These are phyloP conservation scores for Cataglyphis hispanica DNA, from an alignment of 1,140 invertebrate species.

Conservation along the genomic window DNA sequence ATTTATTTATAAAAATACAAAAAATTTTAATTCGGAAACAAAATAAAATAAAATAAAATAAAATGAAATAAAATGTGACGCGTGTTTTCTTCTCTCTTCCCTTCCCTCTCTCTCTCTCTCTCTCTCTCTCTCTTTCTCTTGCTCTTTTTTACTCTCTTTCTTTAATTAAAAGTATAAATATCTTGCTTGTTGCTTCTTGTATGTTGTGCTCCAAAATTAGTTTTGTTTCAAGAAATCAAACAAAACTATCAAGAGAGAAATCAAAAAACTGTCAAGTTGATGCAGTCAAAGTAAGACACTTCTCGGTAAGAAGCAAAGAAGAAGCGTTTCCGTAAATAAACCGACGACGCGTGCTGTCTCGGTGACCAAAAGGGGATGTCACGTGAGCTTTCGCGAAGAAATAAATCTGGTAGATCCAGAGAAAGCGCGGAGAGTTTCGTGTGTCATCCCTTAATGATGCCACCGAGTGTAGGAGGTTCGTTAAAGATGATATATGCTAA, in stretches of 20 bases:
- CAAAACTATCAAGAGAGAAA: conserved; percentile 24
- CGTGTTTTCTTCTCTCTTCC: background rate
- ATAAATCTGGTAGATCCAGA: conserved; percentile 33
- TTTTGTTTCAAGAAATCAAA: conserved; percentile 60
- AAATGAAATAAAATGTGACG: background rate
- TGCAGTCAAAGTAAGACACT: conserved; percentile 39
- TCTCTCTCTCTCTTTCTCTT: background rate
- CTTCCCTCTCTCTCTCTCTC: too few species aligned
- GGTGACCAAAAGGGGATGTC: conserved; percentile 55
- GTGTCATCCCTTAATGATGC: conserved; percentile 48
- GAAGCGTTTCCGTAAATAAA: conserved; percentile 60
- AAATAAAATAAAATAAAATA: too few species aligned
- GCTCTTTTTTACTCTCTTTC: too few species aligned
- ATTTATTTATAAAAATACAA: background rate
- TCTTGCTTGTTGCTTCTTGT: background rate
- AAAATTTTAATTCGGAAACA: background rate
- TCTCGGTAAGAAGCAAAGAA: conserved; percentile 51
- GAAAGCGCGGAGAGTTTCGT: conserved; percentile 48
- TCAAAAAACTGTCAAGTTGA: conserved; percentile 21
- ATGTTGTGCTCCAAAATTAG: conserved; percentile 43
- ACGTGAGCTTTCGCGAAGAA: conserved; percentile 21
- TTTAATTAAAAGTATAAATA: conserved; percentile 21
- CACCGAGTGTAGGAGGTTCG: conserved; percentile 2
- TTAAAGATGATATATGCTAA: conserved; percentile 1
- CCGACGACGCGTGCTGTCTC: conserved; percentile 20